These are phyloP conservation scores for Irena cyanogastra DNA, from an alignment of 2,113 vertebrate species.

Conservation along the genomic window DNA sequence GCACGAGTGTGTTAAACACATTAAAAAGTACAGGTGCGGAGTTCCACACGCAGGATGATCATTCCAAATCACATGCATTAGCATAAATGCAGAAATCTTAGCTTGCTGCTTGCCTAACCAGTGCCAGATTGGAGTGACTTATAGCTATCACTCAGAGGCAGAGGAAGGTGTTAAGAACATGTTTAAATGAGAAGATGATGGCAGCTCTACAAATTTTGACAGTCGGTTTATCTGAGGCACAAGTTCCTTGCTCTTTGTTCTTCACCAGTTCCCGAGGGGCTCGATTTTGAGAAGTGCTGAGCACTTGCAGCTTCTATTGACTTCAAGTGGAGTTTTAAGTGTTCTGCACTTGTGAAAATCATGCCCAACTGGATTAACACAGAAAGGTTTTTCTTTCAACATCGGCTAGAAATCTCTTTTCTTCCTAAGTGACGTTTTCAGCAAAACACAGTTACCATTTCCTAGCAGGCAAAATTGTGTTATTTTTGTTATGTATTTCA, in stretches of 20 bases:
- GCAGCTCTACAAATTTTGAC: slow-evolving; percentile 64
- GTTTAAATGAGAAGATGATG: slow-evolving; percentile 60
- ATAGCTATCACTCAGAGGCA: slow-evolving; percentile 63
- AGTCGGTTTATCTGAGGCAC: slow-evolving; percentile 53
- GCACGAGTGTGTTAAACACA: neutral
- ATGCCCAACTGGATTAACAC: slow-evolving; percentile 52
- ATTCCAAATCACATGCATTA: slow-evolving; percentile 35
- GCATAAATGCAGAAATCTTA: slow-evolving; percentile 52
- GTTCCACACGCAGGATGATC: neutral
- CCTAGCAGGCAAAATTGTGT: neutral
- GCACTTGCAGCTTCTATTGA: slow-evolving; percentile 61
- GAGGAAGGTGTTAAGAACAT: slow-evolving; percentile 61
- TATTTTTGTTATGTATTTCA: slow-evolving; percentile 4
- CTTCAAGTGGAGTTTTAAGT: slow-evolving; percentile 62
- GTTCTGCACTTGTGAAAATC: slow-evolving; percentile 55
- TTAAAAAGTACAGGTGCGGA: neutral
- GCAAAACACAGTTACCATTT: slow-evolving; percentile 17
- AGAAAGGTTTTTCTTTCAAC: slow-evolving; percentile 50
- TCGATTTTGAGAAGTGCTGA: slow-evolving; percentile 57
- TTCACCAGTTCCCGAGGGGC: slow-evolving; percentile 23
- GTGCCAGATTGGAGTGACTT: slow-evolving; percentile 63
- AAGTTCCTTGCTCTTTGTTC: slow-evolving; percentile 66
- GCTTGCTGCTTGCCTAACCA: slow-evolving; percentile 42
- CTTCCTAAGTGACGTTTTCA: slow-evolving; percentile 26
- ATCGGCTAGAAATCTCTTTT: slow-evolving; percentile 26